phyloP scores from a whole-genome alignment of 2,888 invertebrate genomes.

The Zelleria hepariella region DNA sequence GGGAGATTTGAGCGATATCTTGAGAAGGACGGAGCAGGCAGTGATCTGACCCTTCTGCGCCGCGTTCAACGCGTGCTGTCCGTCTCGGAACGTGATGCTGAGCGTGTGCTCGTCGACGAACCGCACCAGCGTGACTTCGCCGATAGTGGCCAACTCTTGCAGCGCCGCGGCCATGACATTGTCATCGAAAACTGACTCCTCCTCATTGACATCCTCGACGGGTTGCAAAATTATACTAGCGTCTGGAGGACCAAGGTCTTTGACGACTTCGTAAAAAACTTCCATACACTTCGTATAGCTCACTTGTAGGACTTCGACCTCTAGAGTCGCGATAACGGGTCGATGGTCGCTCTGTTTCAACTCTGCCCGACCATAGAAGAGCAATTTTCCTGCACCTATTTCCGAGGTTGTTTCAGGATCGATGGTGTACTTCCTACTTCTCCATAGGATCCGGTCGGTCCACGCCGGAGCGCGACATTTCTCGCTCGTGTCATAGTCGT shows the following conservation, averaged over 20 bases:
- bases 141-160: slow-evolving; percentile 85
- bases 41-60: slow-evolving; percentile 69
- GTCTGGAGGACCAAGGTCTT: slow-evolving; percentile 94
- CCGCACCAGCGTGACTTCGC: slow-evolving; percentile 91
- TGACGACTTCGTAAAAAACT: slow-evolving; percentile 88
- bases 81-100: slow-evolving; percentile 94
- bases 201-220: slow-evolving; percentile 42
- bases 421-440: slow-evolving; percentile 80
- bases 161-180: slow-evolving; percentile 84
- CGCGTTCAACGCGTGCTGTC: slow-evolving; percentile 88
- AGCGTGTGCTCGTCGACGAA: slow-evolving; percentile 87
- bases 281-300: slow-evolving; percentile 81
- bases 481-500: slow-evolving; percentile 99
- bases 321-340: slow-evolving; percentile 93
- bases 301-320: slow-evolving; percentile 87
- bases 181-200: slow-evolving; percentile 82
- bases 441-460: slow-evolving; percentile 98
- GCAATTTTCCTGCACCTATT: slow-evolving; percentile 82
- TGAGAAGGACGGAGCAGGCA: slow-evolving; percentile 77
- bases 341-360: slow-evolving; percentile 98
- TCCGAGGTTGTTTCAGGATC: slow-evolving; percentile 77
- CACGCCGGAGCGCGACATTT: slow-evolving; percentile 97
- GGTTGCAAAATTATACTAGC: slow-evolving; percentile 87
- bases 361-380: slow-evolving; percentile 94
- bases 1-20: slow-evolving; percentile 83